A percentile compares a stretch with the other conserved stretches of the same genome.
Conservation (phyloP, 1,140 invertebrate genomes). For the Bathynomus jamesi region DNA sequence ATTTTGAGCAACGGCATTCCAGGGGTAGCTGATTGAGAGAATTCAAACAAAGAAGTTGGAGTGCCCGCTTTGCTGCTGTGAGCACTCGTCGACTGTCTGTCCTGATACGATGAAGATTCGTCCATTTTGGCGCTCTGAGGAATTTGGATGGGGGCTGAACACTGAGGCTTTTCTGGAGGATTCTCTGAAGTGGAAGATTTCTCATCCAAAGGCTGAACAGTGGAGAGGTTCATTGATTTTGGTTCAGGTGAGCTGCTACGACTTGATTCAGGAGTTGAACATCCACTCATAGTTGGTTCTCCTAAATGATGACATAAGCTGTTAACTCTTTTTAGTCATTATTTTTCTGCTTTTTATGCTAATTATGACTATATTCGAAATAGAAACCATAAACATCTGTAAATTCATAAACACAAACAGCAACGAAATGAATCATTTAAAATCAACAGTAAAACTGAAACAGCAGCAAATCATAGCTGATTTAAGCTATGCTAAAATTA, state of each 20-base stretch:
- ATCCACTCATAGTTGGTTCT: conserved; percentile 21
- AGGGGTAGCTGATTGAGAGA: neutral
- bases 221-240: conserved; percentile 10
- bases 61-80: conserved; percentile 28
- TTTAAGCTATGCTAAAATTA: too few species aligned
- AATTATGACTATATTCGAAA: too few species aligned
- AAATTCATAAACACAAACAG: too few species aligned
- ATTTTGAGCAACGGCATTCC: too few species aligned
- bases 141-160: neutral
- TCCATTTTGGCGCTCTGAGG: neutral
- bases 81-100: neutral
- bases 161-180: neutral
- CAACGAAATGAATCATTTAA: too few species aligned
- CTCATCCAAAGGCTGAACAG: neutral
- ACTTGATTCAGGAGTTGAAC: conserved; percentile 28
- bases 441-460: too few species aligned
- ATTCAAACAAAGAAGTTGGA: conserved; percentile 6
- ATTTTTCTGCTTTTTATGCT: too few species aligned
- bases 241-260: conserved; percentile 28
- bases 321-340: too few species aligned
- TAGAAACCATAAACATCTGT: too few species aligned
- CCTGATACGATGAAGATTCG: neutral
- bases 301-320: conserved; percentile 10
- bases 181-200: neutral
- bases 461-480: too few species aligned